These are phyloP conservation scores for Coregonus sp. DNA, from an alignment of 2,797 vertebrate genomes.

Conservation along the genomic window DNA sequence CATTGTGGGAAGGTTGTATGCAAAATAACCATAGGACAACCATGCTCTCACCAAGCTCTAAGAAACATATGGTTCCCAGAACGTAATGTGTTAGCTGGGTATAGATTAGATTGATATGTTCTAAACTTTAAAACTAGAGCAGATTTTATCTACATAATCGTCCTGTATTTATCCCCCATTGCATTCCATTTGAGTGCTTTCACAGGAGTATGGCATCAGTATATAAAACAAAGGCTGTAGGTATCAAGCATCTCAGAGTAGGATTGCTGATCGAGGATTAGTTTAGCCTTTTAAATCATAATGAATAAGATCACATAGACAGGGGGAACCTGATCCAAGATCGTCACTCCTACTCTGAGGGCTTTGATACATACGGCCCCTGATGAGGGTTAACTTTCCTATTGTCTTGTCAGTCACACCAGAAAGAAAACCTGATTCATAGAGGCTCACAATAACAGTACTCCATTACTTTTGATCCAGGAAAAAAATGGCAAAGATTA, in stretches of 20 bases:
- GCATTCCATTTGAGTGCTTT: too few species aligned
- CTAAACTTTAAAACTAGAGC: background rate
- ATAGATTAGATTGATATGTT: background rate
- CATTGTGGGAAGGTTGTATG: too few species aligned
- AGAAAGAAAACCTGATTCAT: constrained; percentile 63
- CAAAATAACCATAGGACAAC: too few species aligned
- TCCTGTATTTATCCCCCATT: background rate
- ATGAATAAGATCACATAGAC: background rate
- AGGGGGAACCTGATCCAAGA: background rate
- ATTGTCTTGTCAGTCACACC: constrained; percentile 79
- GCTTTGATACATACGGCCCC: background rate
- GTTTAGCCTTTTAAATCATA: background rate
- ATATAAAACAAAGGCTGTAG: constrained; percentile 50
- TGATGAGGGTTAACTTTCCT: constrained; percentile 61
- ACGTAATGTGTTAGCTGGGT: too few species aligned
- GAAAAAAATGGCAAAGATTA: constrained; percentile 64
- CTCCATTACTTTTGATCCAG: constrained; percentile 65
- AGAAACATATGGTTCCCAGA: too few species aligned
- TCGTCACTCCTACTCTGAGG: background rate
- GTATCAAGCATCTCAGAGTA: background rate
- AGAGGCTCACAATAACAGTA: constrained; percentile 56
- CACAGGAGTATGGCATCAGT: constrained; percentile 17
- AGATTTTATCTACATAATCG: background rate
- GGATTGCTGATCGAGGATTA: background rate
- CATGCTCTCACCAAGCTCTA: too few species aligned